Evolutionary conservation across 2,797 vertebrate genomes (phyloP).

Genomic region (Amblyraja radiata): DNA sequence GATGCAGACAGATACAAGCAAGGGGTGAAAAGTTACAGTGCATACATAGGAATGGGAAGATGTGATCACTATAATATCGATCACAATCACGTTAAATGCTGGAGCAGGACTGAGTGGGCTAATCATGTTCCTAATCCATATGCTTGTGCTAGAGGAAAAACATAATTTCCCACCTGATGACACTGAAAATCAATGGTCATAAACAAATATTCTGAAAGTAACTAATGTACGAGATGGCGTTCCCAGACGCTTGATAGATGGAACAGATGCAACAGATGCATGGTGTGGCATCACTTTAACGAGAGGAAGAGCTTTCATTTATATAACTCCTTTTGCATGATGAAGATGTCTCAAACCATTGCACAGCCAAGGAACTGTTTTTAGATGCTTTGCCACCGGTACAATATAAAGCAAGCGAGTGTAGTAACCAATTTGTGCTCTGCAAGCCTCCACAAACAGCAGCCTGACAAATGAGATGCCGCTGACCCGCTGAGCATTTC

Average conservation of each 20-base stretch:
- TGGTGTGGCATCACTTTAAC: background rate
- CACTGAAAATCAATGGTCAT: background rate
- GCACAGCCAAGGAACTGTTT: background rate
- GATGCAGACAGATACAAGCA: no score
- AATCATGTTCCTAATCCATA: no score
- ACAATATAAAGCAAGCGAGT: background rate
- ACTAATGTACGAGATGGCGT: background rate
- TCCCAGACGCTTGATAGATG: background rate
- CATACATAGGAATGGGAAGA: no score
- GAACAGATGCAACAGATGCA: no score
- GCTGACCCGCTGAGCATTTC: background rate
- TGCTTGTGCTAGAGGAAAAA: no score
- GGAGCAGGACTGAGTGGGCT: no score
- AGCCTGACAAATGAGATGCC: background rate
- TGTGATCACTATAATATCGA: no score
- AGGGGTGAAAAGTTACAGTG: no score
- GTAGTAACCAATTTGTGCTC: no score
- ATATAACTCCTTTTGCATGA: background rate
- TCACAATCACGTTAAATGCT: no score
- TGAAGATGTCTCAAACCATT: background rate
- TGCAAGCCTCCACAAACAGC: background rate
- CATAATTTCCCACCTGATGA: background rate
- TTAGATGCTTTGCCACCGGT: background rate
- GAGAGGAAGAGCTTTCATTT: background rate
- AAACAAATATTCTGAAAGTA: background rate